A percentile compares a stretch with the other conserved stretches of the same genome.
Conservation (phyloP, 2,113 vertebrate species). For the Bombycilla garrulus region DNA sequence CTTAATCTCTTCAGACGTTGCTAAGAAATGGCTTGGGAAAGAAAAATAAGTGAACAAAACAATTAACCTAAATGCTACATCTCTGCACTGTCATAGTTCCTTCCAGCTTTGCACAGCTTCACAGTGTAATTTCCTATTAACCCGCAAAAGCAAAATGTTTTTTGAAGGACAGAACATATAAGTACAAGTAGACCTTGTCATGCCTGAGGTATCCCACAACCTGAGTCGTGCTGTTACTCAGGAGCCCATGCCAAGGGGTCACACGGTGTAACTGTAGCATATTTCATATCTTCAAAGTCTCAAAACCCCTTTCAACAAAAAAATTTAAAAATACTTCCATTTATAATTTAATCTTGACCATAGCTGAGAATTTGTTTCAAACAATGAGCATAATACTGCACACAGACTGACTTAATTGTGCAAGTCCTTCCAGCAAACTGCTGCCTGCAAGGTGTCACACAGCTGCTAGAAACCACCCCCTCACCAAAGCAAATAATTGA, state of each 20-base stretch:
- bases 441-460: neutral
- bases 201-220: conserved; percentile 1
- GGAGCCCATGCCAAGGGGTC: conserved; percentile 30
- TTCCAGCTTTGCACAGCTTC: conserved; percentile 37
- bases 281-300: neutral
- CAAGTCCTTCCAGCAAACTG: neutral
- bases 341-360: neutral
- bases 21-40: neutral
- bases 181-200: conserved; percentile 25
- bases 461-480: neutral
- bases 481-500: neutral
- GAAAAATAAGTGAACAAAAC: conserved; percentile 60
- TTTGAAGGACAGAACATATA: conserved; percentile 22
- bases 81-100: conserved; percentile 24
- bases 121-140: conserved; percentile 42
- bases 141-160: neutral
- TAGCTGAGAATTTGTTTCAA: neutral
- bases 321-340: neutral
- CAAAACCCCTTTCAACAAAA: conserved; percentile 46
- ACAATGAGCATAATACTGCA: neutral
- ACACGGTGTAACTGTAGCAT: neutral
- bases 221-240: neutral
- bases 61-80: conserved; percentile 53
- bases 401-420: neutral
- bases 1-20: neutral